Evolutionary conservation across 2,888 invertebrate genomes (phyloP).

Genomic region (Drosophila eohydei): DNA sequence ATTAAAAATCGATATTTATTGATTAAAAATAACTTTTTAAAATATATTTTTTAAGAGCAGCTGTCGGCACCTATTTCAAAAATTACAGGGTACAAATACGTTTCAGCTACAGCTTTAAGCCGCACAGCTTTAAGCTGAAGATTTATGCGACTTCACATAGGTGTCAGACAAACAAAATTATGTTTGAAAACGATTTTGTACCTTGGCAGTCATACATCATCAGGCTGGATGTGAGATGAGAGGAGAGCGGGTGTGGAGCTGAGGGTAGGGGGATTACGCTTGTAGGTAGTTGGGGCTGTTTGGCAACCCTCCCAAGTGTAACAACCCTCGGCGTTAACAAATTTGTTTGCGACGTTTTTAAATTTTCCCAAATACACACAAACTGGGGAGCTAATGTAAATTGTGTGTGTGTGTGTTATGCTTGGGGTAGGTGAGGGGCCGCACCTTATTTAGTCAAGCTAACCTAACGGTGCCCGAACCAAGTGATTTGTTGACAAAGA

Average conservation of each 20-base stretch:
- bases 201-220: conserved; percentile 78
- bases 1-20: background rate
- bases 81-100: conserved; percentile 12
- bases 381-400: conserved; percentile 67
- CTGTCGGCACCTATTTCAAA: background rate
- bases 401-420: conserved; percentile 35
- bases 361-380: conserved; percentile 65
- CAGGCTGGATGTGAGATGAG: conserved; percentile 28
- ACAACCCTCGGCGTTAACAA: conserved; percentile 75
- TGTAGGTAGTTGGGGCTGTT: background rate
- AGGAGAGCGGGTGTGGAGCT: too few relatives aligned
- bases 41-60: too few relatives aligned
- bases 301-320: conserved; percentile 29
- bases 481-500: conserved; percentile 83
- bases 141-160: conserved; percentile 66
- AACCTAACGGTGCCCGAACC: conserved; percentile 37
- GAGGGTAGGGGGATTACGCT: background rate
- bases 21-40: background rate
- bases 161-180: conserved; percentile 77
- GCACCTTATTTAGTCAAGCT: conserved; percentile 71
- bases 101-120: conserved; percentile 33
- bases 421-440: conserved; percentile 15
- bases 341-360: conserved; percentile 81
- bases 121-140: conserved; percentile 59
- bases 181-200: conserved; percentile 76